Evolutionary conservation across 2,113 vertebrate species (phyloP).

Genomic region (Myodes glareolus): DNA sequence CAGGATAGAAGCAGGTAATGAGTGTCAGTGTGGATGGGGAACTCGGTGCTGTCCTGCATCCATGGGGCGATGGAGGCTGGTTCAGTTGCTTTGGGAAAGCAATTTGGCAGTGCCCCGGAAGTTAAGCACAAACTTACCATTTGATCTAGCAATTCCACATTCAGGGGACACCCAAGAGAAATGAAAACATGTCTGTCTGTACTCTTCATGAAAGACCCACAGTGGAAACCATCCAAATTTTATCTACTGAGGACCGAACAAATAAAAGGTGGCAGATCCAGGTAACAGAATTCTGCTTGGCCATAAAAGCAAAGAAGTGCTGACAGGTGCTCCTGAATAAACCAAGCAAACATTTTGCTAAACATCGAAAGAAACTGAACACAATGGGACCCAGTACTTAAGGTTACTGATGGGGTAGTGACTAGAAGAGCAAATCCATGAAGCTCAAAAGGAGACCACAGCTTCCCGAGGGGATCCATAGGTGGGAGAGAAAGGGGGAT

Average conservation of each 20-base stretch:
- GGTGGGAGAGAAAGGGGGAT: too few relatives aligned
- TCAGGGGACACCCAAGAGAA: background rate
- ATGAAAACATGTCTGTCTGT: background rate
- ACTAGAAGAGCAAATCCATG: background rate
- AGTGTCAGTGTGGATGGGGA: background rate
- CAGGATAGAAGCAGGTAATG: too few relatives aligned
- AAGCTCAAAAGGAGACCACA: background rate
- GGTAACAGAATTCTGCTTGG: background rate
- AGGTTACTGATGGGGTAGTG: background rate
- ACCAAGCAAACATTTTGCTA: background rate
- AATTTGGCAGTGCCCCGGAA: background rate
- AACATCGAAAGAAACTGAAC: background rate
- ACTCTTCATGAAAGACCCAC: background rate
- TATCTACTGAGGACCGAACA: background rate
- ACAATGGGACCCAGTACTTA: background rate
- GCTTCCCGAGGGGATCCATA: background rate
- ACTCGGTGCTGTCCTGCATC: background rate
- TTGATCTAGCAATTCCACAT: background rate
- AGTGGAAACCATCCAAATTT: background rate
- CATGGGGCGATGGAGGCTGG: background rate
- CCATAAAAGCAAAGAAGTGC: background rate
- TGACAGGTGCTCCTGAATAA: background rate
- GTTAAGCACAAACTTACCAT: background rate
- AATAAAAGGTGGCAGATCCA: background rate
- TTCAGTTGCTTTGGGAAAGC: background rate